These are phyloP conservation scores for Apodemia duryi DNA, from an alignment of 2,888 invertebrate species.

Conservation along the genomic window DNA sequence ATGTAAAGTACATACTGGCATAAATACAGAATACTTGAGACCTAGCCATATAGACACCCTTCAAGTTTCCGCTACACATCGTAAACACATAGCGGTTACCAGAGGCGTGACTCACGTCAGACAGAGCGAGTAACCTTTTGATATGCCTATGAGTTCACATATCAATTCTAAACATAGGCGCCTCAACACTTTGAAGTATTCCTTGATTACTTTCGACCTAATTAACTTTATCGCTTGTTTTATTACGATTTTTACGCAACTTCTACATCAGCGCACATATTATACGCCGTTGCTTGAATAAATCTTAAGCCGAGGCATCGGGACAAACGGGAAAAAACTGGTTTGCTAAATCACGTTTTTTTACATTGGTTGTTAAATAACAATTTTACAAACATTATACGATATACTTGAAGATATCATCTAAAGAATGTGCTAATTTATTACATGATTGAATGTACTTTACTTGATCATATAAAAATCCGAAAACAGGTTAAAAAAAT, in stretches of 20 bases:
- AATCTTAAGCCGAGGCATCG: neutral
- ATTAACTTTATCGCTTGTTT: slow-evolving; percentile 11
- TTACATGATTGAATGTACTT: too few species aligned
- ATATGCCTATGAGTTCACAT: slow-evolving; percentile 30
- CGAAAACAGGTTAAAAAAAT: too few species aligned
- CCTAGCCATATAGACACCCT: slow-evolving; percentile 32
- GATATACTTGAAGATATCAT: too few species aligned
- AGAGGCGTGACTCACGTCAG: slow-evolving; percentile 51
- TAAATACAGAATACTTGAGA: slow-evolving; percentile 5
- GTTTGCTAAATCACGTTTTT: too few species aligned
- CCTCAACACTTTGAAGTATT: slow-evolving; percentile 18
- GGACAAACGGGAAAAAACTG: too few species aligned
- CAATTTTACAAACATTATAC: too few species aligned
- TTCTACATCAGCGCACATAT: slow-evolving; percentile 4
- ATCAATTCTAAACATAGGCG: slow-evolving; percentile 20
- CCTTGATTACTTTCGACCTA: slow-evolving; percentile 13
- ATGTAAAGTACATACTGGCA: neutral
- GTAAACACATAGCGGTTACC: slow-evolving; percentile 47
- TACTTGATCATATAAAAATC: too few species aligned
- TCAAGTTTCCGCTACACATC: slow-evolving; percentile 51
- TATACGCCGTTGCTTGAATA: neutral
- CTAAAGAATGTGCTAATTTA: too few species aligned
- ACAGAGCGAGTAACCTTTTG: slow-evolving; percentile 46
- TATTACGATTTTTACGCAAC: slow-evolving; percentile 10
- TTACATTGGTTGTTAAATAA: too few species aligned